phyloP scores from a whole-genome alignment of 2,797 vertebrate genomes.

The Lagorchestes hirsutus region DNA sequence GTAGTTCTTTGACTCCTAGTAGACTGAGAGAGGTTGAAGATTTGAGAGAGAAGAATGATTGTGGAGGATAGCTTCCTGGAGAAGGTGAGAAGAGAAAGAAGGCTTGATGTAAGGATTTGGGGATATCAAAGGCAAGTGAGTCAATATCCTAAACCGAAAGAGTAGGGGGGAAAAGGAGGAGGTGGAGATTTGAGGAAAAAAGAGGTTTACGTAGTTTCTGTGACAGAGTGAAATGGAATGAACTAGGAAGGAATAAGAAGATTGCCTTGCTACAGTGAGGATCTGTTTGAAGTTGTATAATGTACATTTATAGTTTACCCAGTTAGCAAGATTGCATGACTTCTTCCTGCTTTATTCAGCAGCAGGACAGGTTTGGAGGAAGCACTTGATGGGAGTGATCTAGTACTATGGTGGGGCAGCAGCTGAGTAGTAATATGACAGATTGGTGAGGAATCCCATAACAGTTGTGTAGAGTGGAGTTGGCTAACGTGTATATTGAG shows the following conservation, averaged over 20 bases:
- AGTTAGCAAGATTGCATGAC: background rate
- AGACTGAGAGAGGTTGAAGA: background rate
- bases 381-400: background rate
- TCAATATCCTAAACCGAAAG: background rate
- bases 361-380: background rate
- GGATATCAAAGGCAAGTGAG: background rate
- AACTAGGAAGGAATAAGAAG: background rate
- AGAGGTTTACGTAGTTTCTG: background rate
- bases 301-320: background rate
- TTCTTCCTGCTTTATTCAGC: background rate
- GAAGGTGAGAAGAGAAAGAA: background rate
- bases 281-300: background rate
- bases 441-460: background rate
- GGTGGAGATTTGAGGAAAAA: conserved; percentile 12
- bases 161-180: background rate
- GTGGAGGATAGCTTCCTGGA: background rate
- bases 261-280: background rate
- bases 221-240: background rate
- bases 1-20: background rate
- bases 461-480: background rate
- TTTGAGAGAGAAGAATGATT: background rate
- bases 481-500: background rate
- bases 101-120: background rate
- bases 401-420: background rate
- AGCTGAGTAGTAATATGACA: background rate